Conservation (phyloP, 2,113 vertebrate species). For the Hyperopisus bebe region DNA sequence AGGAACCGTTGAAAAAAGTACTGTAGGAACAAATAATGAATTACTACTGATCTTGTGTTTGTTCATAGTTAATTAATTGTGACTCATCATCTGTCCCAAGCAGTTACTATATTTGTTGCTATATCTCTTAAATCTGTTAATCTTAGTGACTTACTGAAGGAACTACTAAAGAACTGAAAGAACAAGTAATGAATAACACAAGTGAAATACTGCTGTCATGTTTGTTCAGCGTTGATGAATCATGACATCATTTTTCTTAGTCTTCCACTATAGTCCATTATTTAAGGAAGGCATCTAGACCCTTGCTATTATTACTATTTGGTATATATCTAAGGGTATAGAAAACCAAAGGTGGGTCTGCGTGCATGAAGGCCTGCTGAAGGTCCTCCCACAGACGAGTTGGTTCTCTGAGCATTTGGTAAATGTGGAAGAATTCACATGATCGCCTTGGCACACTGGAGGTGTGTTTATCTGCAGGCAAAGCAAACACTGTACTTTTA, state of each 20-base stretch:
- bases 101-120: no score
- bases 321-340: not conserved
- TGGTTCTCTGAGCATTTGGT: constrained; percentile 34
- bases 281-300: not conserved
- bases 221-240: no score
- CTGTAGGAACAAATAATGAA: no score
- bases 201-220: no score
- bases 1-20: no score
- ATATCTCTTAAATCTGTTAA: no score
- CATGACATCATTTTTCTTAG: not conserved
- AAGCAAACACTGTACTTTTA: not conserved
- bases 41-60: no score
- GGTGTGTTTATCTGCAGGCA: constrained; percentile 5
- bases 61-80: no score
- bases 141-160: no score
- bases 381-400: constrained; percentile 25
- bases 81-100: no score
- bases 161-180: no score
- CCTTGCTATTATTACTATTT: not conserved
- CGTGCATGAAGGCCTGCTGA: not conserved
- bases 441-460: not conserved
- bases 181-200: no score
- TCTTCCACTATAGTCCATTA: not conserved
- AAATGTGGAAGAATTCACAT: constrained; percentile 5
- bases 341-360: not conserved